Percentiles rank a stretch among this genome's conserved stretches.
Conservation (phyloP, 2,113 vertebrate species). For the Eupsittula cactorum region DNA sequence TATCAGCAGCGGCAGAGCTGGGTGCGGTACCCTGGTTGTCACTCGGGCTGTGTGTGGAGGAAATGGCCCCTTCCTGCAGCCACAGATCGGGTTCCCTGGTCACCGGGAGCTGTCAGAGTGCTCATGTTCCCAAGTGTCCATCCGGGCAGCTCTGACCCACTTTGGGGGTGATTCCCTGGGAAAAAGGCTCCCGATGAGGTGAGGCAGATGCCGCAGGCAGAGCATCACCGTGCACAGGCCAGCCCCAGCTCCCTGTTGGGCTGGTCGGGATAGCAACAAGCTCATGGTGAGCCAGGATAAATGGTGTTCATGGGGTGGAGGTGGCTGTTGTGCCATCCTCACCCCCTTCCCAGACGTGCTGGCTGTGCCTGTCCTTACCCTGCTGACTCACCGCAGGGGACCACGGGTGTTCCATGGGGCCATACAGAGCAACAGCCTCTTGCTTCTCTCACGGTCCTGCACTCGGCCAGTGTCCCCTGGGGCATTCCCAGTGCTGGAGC, state of each 20-base stretch:
- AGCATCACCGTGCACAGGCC: fast-evolving
- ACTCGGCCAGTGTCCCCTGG: not conserved
- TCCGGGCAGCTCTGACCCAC: not conserved
- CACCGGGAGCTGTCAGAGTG: not conserved
- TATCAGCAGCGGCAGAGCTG: slow-evolving; percentile 49
- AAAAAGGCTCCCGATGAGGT: not conserved
- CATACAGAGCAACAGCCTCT: not conserved
- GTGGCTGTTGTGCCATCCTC: not conserved
- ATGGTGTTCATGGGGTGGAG: fast-evolving
- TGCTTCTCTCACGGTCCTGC: not conserved
- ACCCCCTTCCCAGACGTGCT: not conserved
- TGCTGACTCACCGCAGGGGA: fast-evolving
- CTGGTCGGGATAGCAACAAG: not conserved
- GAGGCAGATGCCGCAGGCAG: not conserved
- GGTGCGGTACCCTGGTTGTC: slow-evolving; percentile 38
- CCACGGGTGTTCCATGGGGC: fast-evolving
- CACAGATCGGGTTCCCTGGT: not conserved
- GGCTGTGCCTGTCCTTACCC: fast-evolving
- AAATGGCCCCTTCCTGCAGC: slow-evolving; percentile 47
- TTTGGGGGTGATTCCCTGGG: not conserved
- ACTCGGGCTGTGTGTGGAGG: not conserved
- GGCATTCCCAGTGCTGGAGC: not conserved
- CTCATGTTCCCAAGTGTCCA: slow-evolving; percentile 9
- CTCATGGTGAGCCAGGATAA: not conserved
- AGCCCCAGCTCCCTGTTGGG: not conserved